phyloP scores from a whole-genome alignment of 2,888 invertebrate genomes.

The Conus canariensis region DNA sequence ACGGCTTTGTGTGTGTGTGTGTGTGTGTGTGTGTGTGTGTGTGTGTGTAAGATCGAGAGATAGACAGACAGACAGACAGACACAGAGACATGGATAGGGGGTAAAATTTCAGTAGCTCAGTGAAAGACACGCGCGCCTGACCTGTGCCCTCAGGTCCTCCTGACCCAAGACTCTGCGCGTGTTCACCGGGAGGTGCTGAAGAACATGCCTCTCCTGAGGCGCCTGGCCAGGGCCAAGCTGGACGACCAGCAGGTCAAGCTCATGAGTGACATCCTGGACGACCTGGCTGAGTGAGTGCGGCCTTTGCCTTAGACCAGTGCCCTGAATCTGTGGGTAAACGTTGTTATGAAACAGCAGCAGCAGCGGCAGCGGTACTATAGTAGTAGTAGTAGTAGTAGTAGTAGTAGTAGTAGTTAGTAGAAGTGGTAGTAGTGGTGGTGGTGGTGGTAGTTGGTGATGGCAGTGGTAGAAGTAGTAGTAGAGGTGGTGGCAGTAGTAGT shows the following conservation, averaged over 20 bases:
- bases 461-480: background rate
- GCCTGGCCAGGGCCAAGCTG: slow-evolving; percentile 73
- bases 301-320: background rate
- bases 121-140: too few species aligned
- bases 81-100: background rate
- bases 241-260: slow-evolving; percentile 75
- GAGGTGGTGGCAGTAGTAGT: too few species aligned
- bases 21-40: too few species aligned
- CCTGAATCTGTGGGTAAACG: too few species aligned
- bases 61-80: background rate
- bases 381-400: background rate
- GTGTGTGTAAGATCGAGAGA: background rate
- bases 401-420: too few species aligned
- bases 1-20: too few species aligned
- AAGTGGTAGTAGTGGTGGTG: too few species aligned
- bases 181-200: slow-evolving; percentile 76
- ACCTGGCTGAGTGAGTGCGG: slow-evolving; percentile 69
- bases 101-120: background rate
- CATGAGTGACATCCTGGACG: slow-evolving; percentile 75
- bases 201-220: slow-evolving; percentile 74
- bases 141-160: slow-evolving; percentile 67
- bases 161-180: slow-evolving; percentile 76
- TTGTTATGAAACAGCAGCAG: too few species aligned
- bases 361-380: background rate
- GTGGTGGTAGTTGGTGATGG: background rate